Base-by-base conservation (phyloP, 2,888 invertebrate species). In the Horisme vitalbata region DNA sequence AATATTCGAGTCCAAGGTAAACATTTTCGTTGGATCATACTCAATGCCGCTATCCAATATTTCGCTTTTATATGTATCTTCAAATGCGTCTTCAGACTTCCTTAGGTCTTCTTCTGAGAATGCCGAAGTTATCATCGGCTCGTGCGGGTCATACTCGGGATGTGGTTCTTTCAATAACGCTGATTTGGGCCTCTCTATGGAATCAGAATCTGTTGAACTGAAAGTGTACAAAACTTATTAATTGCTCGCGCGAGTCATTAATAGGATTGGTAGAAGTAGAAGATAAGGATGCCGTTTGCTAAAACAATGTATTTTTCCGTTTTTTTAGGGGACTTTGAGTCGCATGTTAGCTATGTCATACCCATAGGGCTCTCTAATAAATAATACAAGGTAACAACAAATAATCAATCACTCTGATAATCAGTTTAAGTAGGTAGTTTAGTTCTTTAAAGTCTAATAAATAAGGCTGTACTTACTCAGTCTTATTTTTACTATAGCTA, bases 71-170 rank as follows among this genome's bases (percentile, higher is more conserved):
- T 75, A 86, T 11, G 57, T 70, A 31, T 86, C 85, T 13, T 84
- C 88, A 45, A 75, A 86, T 3, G 81, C 74, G 37, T 88, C 88
- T 32, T 87, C 88, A 0, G 89, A 82, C 55, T 87, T 88, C 24
- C 85, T 67, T 13, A 89, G 63, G 52, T 88, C 89, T 50, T 89
- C 89, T 52, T 89, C 89, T 1, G 88, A 88, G 53, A 87, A 81
- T 3, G 89, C 89, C 0, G 89, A 89, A 1, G 89, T 89, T 53
- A 89, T 87, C 89, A 89, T 89, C 7, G 88, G 87, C 59, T 88
- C 89, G 56, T 89, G 89, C 0, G 89, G 89, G 56, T 89, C 89
- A 49, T 89, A 89, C 52, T 86, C 89, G 0, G 89, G 89, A 44
- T 89, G 89, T 6, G 69, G 63, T 49, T 89, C 89, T 51, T 88